Base-by-base conservation (phyloP, 2,113 vertebrate species). In the Sterrhoptilus dennistouni region DNA sequence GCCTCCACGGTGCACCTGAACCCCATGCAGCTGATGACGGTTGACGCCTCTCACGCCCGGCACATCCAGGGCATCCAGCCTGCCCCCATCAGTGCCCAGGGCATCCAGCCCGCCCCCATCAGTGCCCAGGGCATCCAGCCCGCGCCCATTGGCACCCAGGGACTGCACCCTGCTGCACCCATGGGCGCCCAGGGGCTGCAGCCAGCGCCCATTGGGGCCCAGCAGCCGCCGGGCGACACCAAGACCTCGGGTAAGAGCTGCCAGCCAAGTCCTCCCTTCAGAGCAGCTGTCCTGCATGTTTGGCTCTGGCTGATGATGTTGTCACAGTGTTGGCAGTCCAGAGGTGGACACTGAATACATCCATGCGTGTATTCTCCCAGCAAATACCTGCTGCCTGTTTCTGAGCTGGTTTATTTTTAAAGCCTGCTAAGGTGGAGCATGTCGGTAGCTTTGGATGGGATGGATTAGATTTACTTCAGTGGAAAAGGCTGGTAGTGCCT, bases 11-110 rank as follows among this genome's bases (percentile, higher is more conserved):
- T 99, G 74, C 99, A 99, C 96, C 98, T 99, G 33, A 99, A 99
- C 93, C 99, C 98, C 97, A 99, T 99, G 99, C 99, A 99, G 97
- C 97, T 99, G 96, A 99, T 99, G 99, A 98, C 99, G 0, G 99
- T 99, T 6, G 99, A 98, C 31, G 96, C 98, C 0, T 98, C 98
- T 3, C 98, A 99, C 1, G 98, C 98, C 35, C 98, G 98, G 42
- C 99, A 99, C 81, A 99, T 99, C 59, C 98, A 98, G 83, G 99
- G 99, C 44, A 98, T 99, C 72, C 99, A 99, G 47, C 99, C 99
- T 0, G 98, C 99, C 2, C 99, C 99, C 40, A 99, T 99, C 97
- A 97, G 98, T 29, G 98, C 99, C 4, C 99, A 99, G 74, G 99
- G 99, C 8, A 99, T 99, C 80, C 99, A 99, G 96, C 98, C 99